These are phyloP conservation scores for Scaptomyza montana DNA, from an alignment of 1,140 invertebrate species.

Conservation along the genomic window DNA sequence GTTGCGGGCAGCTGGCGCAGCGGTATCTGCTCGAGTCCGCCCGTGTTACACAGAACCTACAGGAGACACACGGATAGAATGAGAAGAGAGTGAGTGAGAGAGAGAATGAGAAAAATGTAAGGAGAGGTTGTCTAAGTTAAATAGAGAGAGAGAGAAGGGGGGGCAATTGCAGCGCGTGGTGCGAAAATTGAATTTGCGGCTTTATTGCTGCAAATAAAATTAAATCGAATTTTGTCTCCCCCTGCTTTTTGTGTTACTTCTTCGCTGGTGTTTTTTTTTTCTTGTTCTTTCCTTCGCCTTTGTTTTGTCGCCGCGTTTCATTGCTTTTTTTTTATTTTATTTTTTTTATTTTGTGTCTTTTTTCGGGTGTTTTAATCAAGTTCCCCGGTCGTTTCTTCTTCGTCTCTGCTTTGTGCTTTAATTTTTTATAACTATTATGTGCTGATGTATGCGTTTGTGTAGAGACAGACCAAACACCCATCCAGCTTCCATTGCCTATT, in stretches of 20 bases:
- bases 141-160: background rate
- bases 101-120: background rate
- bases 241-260: conserved; percentile 23
- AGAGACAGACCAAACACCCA: background rate
- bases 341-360: too few species aligned
- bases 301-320: conserved; percentile 44
- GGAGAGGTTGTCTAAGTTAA: background rate
- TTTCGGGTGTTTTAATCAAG: conserved; percentile 5
- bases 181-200: conserved; percentile 82
- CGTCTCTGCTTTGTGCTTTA: conserved; percentile 64
- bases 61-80: conserved; percentile 30
- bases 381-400: conserved; percentile 1
- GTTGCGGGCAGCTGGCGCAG: conserved; percentile 88
- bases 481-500: background rate
- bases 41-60: conserved; percentile 94
- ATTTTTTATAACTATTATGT: conserved; percentile 77
- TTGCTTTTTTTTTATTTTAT: conserved; percentile 22
- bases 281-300: conserved; percentile 25
- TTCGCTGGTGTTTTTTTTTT: background rate
- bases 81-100: conserved; percentile 36
- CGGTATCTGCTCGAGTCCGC: conserved; percentile 90
- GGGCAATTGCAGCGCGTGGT: conserved; percentile 48
- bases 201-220: conserved; percentile 83
- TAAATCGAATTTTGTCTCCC: conserved; percentile 73
- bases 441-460: conserved; percentile 73